A percentile compares a stretch with the other conserved stretches of the same genome.
These are phyloP conservation scores for Phoenicopterus ruber DNA, from an alignment of 2,113 vertebrate genomes.

Conservation along the genomic window DNA sequence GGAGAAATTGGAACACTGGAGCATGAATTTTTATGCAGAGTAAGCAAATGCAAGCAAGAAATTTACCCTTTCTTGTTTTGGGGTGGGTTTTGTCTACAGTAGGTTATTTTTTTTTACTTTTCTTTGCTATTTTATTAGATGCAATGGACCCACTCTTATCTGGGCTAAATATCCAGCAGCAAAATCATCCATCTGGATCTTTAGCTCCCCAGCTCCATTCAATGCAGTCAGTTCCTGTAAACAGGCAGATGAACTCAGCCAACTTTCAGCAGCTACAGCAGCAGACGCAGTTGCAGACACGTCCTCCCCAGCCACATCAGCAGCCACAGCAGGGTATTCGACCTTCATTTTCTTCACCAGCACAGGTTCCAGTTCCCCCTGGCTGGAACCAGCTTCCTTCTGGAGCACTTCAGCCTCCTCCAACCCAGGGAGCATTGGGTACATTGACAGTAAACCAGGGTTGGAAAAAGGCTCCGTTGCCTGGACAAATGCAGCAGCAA, in stretches of 20 bases:
- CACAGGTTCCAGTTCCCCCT: constrained; percentile 88
- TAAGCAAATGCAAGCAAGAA: not conserved
- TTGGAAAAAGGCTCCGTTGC: constrained; percentile 92
- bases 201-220: constrained; percentile 89
- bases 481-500: constrained; percentile 83
- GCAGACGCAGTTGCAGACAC: constrained; percentile 79
- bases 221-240: constrained; percentile 86
- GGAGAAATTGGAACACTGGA: not conserved
- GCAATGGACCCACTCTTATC: constrained; percentile 90
- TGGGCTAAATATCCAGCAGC: constrained; percentile 82
- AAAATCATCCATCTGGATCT: constrained; percentile 84
- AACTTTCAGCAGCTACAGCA: constrained; percentile 89
- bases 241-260: constrained; percentile 88
- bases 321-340: constrained; percentile 84
- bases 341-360: constrained; percentile 86
- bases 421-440: constrained; percentile 81
- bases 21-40: not conserved
- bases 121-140: constrained; percentile 77
- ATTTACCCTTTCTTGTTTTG: not conserved
- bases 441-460: constrained; percentile 76
- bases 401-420: constrained; percentile 86
- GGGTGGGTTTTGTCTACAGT: not conserved
- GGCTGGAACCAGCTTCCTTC: constrained; percentile 95
- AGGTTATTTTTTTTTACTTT: not conserved
- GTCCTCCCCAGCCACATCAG: constrained; percentile 82